These are phyloP conservation scores for Acanthopagrus latus DNA, from an alignment of 2,797 vertebrate species.

Conservation along the genomic window DNA sequence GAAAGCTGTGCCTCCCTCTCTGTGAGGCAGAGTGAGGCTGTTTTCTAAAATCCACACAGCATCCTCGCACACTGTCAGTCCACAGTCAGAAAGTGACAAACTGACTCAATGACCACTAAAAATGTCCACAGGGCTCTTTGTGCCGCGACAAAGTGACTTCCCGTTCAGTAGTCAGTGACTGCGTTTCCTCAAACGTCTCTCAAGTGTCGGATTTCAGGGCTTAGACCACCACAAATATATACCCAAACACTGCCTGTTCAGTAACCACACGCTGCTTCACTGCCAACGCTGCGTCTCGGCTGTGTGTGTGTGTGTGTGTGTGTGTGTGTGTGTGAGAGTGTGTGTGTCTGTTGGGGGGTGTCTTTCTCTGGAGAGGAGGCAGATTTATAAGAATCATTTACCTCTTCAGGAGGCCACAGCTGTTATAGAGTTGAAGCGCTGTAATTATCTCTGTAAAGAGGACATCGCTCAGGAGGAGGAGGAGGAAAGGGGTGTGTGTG, in stretches of 20 bases:
- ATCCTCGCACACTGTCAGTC: neutral
- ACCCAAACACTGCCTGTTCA: constrained; percentile 12
- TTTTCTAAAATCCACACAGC: neutral
- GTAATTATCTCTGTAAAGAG: constrained; percentile 82
- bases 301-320: constrained; percentile 20
- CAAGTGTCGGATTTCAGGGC: constrained; percentile 36
- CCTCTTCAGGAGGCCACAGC: constrained; percentile 81
- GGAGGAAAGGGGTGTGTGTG: constrained; percentile 10
- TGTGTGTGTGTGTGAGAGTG: constrained; percentile 24
- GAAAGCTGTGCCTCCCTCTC: neutral
- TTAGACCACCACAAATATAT: constrained; percentile 43
- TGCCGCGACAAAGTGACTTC: constrained; percentile 26
- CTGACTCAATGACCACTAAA: neutral
- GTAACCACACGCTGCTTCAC: constrained; percentile 21
- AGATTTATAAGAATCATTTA: constrained; percentile 81
- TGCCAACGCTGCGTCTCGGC: neutral
- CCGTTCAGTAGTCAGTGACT: neutral
- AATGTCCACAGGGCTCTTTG: neutral
- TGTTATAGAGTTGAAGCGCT: constrained; percentile 75
- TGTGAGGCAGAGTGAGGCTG: neutral
- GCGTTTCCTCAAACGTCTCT: constrained; percentile 5
- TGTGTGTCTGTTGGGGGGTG: constrained; percentile 10
- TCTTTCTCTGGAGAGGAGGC: constrained; percentile 36
- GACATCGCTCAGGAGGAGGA: constrained; percentile 52
- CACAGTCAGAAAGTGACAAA: constrained; percentile 3